Percentiles rank a stretch among this genome's conserved stretches.
Evolutionary conservation across 2,888 invertebrate genomes (phyloP).

Genomic region (Diadegma fenestrale): DNA sequence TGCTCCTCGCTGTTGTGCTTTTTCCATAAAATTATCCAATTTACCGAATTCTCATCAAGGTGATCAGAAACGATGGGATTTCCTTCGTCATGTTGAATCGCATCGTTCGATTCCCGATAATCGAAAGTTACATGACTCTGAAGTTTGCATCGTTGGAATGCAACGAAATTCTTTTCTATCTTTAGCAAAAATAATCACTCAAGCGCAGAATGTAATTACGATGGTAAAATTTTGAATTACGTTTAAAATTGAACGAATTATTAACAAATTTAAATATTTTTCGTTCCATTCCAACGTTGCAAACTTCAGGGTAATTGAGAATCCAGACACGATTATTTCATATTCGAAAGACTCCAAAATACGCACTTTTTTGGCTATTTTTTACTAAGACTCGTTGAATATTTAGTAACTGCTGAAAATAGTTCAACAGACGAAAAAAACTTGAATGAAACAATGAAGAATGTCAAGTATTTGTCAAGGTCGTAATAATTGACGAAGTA

Average conservation of each 20-base stretch:
- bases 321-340: background rate
- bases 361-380: background rate
- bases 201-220: no score
- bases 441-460: background rate
- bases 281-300: no score
- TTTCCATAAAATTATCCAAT: background rate
- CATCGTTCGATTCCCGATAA: background rate
- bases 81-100: background rate
- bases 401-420: background rate
- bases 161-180: no score
- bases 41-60: background rate
- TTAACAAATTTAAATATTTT: no score
- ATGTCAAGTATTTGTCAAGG: constrained; percentile 19
- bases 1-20: background rate
- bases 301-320: no score
- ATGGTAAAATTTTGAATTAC: no score
- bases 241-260: no score
- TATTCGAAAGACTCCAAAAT: no score
- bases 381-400: background rate
- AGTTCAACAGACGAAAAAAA: background rate
- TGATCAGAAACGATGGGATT: background rate
- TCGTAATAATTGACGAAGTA: constrained; percentile 20
- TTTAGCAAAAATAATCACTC: no score
- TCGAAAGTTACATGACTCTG: background rate
- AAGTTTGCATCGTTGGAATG: no score